Evolutionary conservation across 1,140 invertebrate genomes (phyloP).

Genomic region (Acromyrmex echinatior): DNA sequence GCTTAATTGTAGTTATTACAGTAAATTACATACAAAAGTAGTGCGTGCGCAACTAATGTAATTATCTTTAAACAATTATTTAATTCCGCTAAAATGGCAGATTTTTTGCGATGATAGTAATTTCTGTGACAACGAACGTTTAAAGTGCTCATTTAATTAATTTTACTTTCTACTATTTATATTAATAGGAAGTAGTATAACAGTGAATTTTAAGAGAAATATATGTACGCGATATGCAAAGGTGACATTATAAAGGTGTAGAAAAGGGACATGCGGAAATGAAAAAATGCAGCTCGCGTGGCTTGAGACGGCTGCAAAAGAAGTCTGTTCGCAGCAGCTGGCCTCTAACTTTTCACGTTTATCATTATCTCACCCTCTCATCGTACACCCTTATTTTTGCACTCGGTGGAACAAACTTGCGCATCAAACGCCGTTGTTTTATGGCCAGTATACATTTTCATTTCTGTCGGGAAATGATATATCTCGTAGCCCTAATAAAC

Average conservation of each 20-base stretch:
- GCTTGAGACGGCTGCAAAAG: conserved; percentile 59
- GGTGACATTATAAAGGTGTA: conserved; percentile 20
- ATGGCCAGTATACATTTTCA: conserved; percentile 47
- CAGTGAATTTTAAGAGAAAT: conserved; percentile 44
- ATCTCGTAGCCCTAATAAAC: conserved; percentile 63
- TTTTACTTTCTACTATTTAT: conserved; percentile 24
- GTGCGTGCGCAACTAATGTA: no score
- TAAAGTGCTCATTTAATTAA: neutral
- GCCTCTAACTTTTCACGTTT: conserved; percentile 72
- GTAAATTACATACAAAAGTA: neutral
- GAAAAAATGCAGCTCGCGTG: conserved; percentile 61
- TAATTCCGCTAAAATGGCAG: neutral
- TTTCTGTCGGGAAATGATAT: conserved; percentile 53
- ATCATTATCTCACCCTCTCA: conserved; percentile 61
- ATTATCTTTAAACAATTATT: conserved; percentile 6
- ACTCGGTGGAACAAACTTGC: conserved; percentile 62
- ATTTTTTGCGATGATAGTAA: neutral
- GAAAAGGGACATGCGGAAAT: conserved; percentile 20
- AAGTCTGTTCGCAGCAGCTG: conserved; percentile 65
- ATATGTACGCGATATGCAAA: conserved; percentile 32
- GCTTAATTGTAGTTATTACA: neutral
- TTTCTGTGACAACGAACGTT: neutral
- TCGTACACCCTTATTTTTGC: conserved; percentile 62
- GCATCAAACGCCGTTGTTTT: conserved; percentile 70
- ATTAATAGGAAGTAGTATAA: conserved; percentile 35